These are phyloP conservation scores for Drosophila crucigera DNA, from an alignment of 2,888 invertebrate species.

Conservation along the genomic window DNA sequence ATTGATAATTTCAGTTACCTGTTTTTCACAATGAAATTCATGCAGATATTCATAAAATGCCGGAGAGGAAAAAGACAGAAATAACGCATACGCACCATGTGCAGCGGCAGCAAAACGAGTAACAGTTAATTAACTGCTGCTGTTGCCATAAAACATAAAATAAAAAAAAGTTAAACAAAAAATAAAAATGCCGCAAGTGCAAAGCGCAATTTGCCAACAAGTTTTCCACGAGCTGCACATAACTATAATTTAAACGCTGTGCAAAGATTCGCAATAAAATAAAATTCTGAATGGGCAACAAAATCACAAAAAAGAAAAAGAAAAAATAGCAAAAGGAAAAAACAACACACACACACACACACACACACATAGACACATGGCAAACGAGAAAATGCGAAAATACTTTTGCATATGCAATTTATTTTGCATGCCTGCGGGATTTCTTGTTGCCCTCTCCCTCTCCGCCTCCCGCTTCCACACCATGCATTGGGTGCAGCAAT, in stretches of 20 bases:
- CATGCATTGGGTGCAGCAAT: slow-evolving; percentile 58
- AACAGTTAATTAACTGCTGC: slow-evolving; percentile 48
- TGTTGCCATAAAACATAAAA: slow-evolving; percentile 24
- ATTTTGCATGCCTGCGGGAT: slow-evolving; percentile 69
- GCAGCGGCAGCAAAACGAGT: slow-evolving; percentile 45
- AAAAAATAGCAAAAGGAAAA: slow-evolving; percentile 8
- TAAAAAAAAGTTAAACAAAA: not conserved
- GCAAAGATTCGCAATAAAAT: slow-evolving; percentile 53
- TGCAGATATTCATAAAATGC: slow-evolving; percentile 30
- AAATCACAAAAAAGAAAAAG: slow-evolving; percentile 12
- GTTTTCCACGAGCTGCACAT: slow-evolving; percentile 50
- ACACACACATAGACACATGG: slow-evolving; percentile 1
- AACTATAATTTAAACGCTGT: slow-evolving; percentile 53
- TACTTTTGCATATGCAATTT: slow-evolving; percentile 73
- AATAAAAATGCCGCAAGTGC: slow-evolving; percentile 38
- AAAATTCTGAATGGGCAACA: slow-evolving; percentile 70
- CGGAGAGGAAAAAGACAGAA: slow-evolving; percentile 11
- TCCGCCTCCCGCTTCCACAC: not conserved
- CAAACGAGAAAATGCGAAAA: slow-evolving; percentile 57
- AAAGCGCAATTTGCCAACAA: slow-evolving; percentile 60
- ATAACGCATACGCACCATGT: slow-evolving; percentile 68
- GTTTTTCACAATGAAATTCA: slow-evolving; percentile 52
- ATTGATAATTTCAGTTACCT: slow-evolving; percentile 26
- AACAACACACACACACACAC: slow-evolving; percentile 13
- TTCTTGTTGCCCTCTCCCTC: slow-evolving; percentile 18